A percentile compares a stretch with the other conserved stretches of the same genome.
Evolutionary conservation across 2,797 vertebrate genomes (phyloP).

Genomic region (Enteromius argenteus): DNA sequence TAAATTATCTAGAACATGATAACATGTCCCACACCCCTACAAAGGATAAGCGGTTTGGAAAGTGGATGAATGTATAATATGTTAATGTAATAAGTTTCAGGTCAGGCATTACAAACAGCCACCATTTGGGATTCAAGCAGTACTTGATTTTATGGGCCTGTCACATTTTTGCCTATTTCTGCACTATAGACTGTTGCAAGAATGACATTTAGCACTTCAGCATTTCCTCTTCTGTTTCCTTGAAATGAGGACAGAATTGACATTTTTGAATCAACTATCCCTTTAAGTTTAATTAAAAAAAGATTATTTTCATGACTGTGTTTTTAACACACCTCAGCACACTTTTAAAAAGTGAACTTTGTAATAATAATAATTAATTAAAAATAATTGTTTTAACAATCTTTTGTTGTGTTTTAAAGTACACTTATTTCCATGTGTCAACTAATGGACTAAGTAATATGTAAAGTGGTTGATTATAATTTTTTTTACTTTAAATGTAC

Average conservation of each 20-base stretch:
- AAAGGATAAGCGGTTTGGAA: not conserved
- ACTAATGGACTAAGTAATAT: not conserved
- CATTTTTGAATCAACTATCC: not conserved
- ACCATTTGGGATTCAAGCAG: not conserved
- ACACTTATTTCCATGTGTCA: not conserved
- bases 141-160: not conserved
- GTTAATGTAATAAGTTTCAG: not conserved
- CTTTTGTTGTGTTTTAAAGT: not conserved
- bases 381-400: not conserved
- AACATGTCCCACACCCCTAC: not conserved
- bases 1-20: not conserved
- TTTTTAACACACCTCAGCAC: not conserved
- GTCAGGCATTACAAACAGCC: not conserved
- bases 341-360: not conserved
- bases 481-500: not conserved
- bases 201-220: not conserved
- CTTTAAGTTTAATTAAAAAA: not conserved
- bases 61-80: not conserved
- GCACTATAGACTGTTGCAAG: not conserved
- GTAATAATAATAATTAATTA: not conserved
- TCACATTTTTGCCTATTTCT: not conserved
- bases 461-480: not conserved
- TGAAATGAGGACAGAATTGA: not conserved
- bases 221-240: not conserved
- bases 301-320: not conserved